Evolutionary conservation across 1,140 invertebrate species (phyloP).

Genomic region (Cherax quadricarinatus): DNA sequence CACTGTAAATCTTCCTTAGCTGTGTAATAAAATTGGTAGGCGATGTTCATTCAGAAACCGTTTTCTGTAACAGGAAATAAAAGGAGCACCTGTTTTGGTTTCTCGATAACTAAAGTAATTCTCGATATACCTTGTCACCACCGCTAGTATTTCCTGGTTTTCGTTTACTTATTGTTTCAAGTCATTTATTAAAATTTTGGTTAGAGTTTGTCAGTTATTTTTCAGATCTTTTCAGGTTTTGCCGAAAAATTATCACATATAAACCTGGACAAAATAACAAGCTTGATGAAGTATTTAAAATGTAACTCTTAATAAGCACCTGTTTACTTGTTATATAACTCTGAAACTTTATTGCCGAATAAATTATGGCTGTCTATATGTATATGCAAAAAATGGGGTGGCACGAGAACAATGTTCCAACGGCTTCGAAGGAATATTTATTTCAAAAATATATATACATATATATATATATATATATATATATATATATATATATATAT

Average conservation of each 20-base stretch:
- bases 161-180: background rate
- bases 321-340: too few species aligned
- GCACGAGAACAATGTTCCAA: too few species aligned
- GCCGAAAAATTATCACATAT: background rate
- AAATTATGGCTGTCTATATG: too few species aligned
- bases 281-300: too few species aligned
- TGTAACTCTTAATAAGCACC: too few species aligned
- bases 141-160: background rate
- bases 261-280: background rate
- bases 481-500: constrained; percentile 10
- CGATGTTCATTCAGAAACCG: background rate
- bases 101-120: background rate
- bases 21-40: background rate
- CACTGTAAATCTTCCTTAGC: background rate
- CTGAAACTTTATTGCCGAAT: too few species aligned
- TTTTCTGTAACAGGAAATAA: background rate
- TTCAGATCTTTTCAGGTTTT: background rate
- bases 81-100: background rate
- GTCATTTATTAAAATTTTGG: background rate
- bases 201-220: background rate
- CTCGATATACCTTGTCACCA: background rate
- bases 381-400: too few species aligned
- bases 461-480: constrained; percentile 27
- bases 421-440: too few species aligned
- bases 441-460: constrained; percentile 14